Evolutionary conservation across 2,888 invertebrate genomes (phyloP).

Genomic region (Leucophenga montana): DNA sequence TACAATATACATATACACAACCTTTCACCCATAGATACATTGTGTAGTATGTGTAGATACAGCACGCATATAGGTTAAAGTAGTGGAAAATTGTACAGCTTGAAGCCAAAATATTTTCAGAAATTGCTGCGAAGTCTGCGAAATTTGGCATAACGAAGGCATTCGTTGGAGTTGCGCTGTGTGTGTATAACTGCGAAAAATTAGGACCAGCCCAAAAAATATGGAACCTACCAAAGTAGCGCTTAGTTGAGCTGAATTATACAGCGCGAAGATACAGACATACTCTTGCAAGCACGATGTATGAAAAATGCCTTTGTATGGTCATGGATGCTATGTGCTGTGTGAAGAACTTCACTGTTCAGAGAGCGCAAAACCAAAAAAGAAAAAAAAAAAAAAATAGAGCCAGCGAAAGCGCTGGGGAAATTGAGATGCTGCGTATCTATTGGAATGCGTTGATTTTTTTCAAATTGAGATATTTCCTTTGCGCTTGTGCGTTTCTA

Average conservation of each 20-base stretch:
- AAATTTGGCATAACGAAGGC: too few species aligned
- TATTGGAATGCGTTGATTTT: neutral
- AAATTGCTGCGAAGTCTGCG: too few species aligned
- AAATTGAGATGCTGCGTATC: neutral
- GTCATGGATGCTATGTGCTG: slow-evolving; percentile 23
- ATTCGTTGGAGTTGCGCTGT: neutral
- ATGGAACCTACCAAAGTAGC: neutral
- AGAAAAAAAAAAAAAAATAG: too few species aligned
- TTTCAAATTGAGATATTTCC: too few species aligned
- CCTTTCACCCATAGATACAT: too few species aligned
- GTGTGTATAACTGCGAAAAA: slow-evolving; percentile 16
- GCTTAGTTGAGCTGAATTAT: neutral
- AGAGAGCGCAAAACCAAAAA: too few species aligned
- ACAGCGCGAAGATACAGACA: neutral
- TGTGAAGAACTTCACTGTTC: too few species aligned
- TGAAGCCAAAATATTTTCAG: neutral
- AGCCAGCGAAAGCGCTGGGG: neutral
- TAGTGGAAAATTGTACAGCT: neutral
- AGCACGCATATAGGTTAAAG: neutral
- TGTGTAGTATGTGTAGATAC: too few species aligned
- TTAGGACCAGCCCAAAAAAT: slow-evolving; percentile 16
- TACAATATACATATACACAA: too few species aligned
- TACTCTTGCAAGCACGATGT: too few species aligned
- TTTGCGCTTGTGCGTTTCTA: neutral
- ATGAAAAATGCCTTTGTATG: slow-evolving; percentile 27